Percentiles rank a stretch among this genome's conserved stretches.
Evolutionary conservation across 2,113 vertebrate species (phyloP).

Genomic region (Uria aalge): DNA sequence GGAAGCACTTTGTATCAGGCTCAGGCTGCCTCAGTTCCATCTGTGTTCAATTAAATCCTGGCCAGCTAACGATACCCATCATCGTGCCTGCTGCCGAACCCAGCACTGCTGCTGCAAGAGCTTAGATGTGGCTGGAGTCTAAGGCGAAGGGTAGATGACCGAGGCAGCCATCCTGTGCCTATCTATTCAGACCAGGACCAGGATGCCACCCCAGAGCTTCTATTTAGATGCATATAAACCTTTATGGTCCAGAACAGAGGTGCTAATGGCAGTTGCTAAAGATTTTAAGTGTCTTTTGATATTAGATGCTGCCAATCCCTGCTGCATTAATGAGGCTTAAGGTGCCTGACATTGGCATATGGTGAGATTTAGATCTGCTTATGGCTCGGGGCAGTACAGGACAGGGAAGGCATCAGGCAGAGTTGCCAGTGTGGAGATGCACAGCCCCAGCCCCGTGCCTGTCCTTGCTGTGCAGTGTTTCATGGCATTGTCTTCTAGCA

Average conservation of each 20-base stretch:
- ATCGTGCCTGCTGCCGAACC: rapidly evolving
- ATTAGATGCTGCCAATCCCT: neutral
- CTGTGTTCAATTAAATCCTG: constrained; percentile 15
- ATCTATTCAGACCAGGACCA: neutral
- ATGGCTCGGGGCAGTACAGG: neutral
- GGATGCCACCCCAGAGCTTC: neutral
- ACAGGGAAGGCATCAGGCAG: neutral
- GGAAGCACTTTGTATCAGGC: neutral
- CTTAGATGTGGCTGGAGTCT: neutral
- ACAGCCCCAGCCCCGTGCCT: neutral
- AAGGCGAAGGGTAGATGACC: neutral
- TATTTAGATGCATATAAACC: neutral
- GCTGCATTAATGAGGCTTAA: neutral
- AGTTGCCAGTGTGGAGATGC: neutral
- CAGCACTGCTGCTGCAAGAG: neutral
- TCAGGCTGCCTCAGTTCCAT: neutral
- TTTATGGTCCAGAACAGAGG: neutral
- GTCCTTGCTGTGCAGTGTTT: neutral
- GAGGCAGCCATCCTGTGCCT: neutral
- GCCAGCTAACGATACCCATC: neutral
- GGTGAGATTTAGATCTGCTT: neutral
- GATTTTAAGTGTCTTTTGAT: neutral
- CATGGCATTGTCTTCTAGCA: neutral
- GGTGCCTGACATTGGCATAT: neutral
- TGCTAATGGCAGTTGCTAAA: neutral